A percentile compares a stretch with the other conserved stretches of the same genome.
These are phyloP conservation scores for Poecilus cupreus DNA, from an alignment of 2,888 invertebrate species.

Conservation along the genomic window DNA sequence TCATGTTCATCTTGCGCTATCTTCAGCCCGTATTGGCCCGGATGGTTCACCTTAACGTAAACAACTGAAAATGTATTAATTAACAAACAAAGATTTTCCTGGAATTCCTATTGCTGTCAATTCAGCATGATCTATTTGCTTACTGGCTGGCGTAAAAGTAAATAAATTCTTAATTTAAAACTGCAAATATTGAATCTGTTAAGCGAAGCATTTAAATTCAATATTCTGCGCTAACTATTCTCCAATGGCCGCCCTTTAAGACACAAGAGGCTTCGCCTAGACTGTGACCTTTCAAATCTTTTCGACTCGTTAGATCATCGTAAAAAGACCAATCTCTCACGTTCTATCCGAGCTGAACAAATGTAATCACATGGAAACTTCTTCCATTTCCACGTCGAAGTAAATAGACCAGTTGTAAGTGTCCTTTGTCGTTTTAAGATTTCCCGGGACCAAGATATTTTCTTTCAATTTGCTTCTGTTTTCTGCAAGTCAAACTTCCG, in stretches of 20 bases:
- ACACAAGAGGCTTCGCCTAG: background rate
- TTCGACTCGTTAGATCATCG: slow-evolving; percentile 4
- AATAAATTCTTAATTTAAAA: background rate
- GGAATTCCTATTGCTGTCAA: no score
- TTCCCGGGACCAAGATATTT: background rate
- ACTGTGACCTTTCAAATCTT: slow-evolving; percentile 5
- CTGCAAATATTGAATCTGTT: background rate
- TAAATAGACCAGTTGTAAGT: slow-evolving; percentile 33
- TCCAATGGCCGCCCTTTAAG: slow-evolving; percentile 14
- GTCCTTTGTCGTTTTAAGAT: slow-evolving; percentile 27
- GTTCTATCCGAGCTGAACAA: slow-evolving; percentile 22
- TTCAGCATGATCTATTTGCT: no score
- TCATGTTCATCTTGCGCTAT: no score
- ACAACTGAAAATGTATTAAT: no score
- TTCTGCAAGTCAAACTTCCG: background rate
- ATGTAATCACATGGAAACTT: slow-evolving; percentile 38
- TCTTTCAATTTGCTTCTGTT: slow-evolving; percentile 27
- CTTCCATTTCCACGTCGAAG: slow-evolving; percentile 16
- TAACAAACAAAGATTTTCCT: no score
- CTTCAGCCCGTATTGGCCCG: no score
- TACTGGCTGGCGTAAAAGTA: background rate
- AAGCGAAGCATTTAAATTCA: slow-evolving; percentile 10
- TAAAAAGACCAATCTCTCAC: slow-evolving; percentile 25
- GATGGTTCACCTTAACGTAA: no score
- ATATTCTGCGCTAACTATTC: slow-evolving; percentile 3